A percentile compares a stretch with the other conserved stretches of the same genome.
These are phyloP conservation scores for Macaca mulatta DNA, from an alignment of 2,113 vertebrate species.

Conservation along the genomic window DNA sequence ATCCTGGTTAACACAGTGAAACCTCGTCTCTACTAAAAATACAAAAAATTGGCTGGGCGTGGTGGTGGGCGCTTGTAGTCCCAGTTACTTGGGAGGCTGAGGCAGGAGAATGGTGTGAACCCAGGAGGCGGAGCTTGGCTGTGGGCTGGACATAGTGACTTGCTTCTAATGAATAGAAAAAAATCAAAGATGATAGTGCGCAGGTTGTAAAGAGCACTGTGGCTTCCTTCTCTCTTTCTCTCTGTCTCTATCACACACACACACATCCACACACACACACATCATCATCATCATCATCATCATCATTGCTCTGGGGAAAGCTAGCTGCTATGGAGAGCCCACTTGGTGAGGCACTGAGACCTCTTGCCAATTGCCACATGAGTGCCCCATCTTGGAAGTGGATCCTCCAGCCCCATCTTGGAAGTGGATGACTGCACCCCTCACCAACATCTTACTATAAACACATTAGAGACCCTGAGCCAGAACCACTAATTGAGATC, in stretches of 20 bases:
- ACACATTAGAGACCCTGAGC: not conserved
- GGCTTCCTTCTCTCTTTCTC: too few relatives aligned
- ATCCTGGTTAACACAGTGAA: too few relatives aligned
- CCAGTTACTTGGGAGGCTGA: not conserved
- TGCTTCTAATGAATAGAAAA: too few relatives aligned
- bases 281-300: not conserved
- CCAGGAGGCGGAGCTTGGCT: not conserved
- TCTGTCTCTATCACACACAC: too few relatives aligned
- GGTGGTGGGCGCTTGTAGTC: accelerated
- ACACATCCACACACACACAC: not conserved
- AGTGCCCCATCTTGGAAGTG: not conserved
- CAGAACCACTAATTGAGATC: not conserved
- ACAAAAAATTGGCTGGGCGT: not conserved
- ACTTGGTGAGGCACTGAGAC: not conserved
- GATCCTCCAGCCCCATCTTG: not conserved
- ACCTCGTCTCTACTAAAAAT: too few relatives aligned
- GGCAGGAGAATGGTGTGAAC: not conserved
- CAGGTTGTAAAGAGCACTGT: too few relatives aligned
- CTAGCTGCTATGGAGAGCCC: not conserved
- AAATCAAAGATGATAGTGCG: too few relatives aligned
- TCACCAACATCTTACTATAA: not conserved
- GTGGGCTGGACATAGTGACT: too few relatives aligned
- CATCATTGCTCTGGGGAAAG: too few relatives aligned
- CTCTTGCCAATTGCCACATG: not conserved
- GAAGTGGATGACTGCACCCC: not conserved